Percentiles rank a stretch among this genome's conserved stretches.
Conservation (phyloP, 2,888 invertebrate species). For the Hydraecia micacea region DNA sequence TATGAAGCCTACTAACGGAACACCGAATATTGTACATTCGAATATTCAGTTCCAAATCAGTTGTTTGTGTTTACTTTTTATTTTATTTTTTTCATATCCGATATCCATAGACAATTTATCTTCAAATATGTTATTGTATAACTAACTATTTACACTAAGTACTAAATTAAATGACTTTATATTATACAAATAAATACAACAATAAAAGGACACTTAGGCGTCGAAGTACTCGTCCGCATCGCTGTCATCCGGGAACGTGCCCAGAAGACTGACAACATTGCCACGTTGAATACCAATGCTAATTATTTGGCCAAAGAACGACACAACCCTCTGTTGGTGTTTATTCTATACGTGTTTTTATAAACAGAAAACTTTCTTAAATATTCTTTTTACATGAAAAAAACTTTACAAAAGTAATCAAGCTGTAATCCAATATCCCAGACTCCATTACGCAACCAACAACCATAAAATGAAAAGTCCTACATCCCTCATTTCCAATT, state of each 20-base stretch:
- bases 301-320: background rate
- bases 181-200: background rate
- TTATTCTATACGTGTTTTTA: too few relatives aligned
- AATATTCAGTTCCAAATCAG: too few relatives aligned
- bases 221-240: background rate
- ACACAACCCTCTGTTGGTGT: background rate
- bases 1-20: background rate
- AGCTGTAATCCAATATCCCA: background rate
- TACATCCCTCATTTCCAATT: background rate
- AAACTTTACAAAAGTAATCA: background rate
- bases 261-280: background rate
- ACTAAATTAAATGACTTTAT: background rate
- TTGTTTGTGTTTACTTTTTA: too few relatives aligned
- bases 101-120: too few relatives aligned
- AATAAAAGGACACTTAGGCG: background rate
- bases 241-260: background rate
- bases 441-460: background rate
- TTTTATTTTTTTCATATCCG: too few relatives aligned
- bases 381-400: too few relatives aligned
- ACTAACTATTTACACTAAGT: too few relatives aligned
- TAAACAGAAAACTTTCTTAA: too few relatives aligned
- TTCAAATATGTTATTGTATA: too few relatives aligned
- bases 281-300: background rate
- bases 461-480: background rate
- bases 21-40: background rate